phyloP scores from a whole-genome alignment of 2,797 vertebrate species.

The Rhynchonycteris naso region DNA sequence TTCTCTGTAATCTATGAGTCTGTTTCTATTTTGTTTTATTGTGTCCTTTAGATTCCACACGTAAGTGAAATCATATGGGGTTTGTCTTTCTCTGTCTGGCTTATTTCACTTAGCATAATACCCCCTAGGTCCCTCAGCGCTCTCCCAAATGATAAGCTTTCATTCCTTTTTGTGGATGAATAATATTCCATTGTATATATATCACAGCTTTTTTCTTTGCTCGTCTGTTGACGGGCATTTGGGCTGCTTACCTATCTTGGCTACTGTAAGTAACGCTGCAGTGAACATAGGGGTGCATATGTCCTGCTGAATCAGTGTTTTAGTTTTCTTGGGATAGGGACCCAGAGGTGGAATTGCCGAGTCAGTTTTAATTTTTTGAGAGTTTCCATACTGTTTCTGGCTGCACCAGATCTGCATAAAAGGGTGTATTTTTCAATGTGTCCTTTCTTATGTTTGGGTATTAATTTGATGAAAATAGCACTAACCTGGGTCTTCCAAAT shows the following conservation, averaged over 20 bases:
- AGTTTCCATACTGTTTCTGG: not conserved
- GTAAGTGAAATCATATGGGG: too few relatives aligned
- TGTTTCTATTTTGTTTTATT: too few relatives aligned
- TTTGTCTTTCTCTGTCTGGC: too few relatives aligned
- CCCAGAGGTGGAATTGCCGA: not conserved
- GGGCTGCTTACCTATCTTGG: not conserved
- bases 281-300: not conserved
- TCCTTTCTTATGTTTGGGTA: not conserved
- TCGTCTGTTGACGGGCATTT: not conserved
- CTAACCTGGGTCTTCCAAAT: constrained; percentile 44
- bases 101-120: too few relatives aligned
- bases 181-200: too few relatives aligned
- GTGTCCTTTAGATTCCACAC: too few relatives aligned
- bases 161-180: too few relatives aligned
- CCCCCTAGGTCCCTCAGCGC: too few relatives aligned
- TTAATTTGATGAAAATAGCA: not conserved
- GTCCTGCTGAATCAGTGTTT: not conserved
- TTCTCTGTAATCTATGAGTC: too few relatives aligned
- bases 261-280: not conserved
- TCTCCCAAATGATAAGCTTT: too few relatives aligned
- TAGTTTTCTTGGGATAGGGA: not conserved
- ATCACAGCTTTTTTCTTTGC: too few relatives aligned
- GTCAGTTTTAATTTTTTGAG: not conserved
- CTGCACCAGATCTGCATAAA: not conserved
- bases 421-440: not conserved